Evolutionary conservation across 2,888 invertebrate genomes (phyloP).

Genomic region (Taphrorychus bicolor): DNA sequence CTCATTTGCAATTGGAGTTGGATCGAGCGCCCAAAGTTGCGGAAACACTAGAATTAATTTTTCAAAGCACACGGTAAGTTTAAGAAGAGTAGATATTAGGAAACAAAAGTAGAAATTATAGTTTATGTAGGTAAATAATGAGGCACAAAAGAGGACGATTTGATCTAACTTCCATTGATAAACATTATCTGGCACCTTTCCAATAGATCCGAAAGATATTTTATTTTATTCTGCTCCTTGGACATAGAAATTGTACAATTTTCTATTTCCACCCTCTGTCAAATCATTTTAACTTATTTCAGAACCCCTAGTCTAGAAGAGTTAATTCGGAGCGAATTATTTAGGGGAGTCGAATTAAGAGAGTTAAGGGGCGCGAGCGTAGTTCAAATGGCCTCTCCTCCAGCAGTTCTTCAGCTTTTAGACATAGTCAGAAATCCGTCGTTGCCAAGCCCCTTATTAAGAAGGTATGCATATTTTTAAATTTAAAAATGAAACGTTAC

Average conservation of each 20-base stretch:
- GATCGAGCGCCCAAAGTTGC: conserved; percentile 77
- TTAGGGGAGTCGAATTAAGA: conserved; percentile 86
- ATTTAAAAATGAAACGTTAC: background rate
- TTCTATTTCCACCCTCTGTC: too few species aligned
- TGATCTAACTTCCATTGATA: too few species aligned
- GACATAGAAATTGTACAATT: too few species aligned
- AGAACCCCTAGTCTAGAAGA: conserved; percentile 81
- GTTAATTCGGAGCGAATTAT: conserved; percentile 81
- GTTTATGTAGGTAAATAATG: too few species aligned
- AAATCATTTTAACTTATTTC: background rate
- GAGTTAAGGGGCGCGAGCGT: conserved; percentile 86
- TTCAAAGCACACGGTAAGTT: conserved; percentile 66
- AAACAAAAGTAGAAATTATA: too few species aligned
- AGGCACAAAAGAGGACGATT: too few species aligned
- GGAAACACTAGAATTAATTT: conserved; percentile 79
- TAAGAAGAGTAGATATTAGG: too few species aligned
- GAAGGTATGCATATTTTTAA: conserved; percentile 50
- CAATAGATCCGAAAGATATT: too few species aligned
- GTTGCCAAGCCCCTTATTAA: conserved; percentile 49
- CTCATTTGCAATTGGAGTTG: conserved; percentile 74
- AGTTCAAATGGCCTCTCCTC: conserved; percentile 59
- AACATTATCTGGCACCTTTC: too few species aligned
- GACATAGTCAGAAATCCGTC: conserved; percentile 52
- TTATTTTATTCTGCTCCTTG: too few species aligned
- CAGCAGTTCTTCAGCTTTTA: conserved; percentile 54